Base-by-base conservation (phyloP, 2,113 vertebrate genomes). In the Hippocampus comes region DNA sequence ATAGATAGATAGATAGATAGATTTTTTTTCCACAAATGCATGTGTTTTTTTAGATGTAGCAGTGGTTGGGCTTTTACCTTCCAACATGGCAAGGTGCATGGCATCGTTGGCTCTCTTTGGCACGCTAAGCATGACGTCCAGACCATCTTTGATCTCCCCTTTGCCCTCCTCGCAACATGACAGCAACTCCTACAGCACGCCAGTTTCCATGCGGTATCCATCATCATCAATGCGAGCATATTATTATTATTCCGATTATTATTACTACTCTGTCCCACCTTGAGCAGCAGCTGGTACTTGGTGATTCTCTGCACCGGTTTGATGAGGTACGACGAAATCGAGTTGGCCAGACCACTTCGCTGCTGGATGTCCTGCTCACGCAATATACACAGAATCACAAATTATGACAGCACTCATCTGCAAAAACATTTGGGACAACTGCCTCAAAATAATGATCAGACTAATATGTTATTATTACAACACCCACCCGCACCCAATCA, bases 281-380 rank as follows among this genome's bases (percentile, higher is more conserved):
- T 99, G 60, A 99, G 94, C 41, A 99, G 91, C 25, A 99, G 95
- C 3, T 99, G 97, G 81, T 99, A 99, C 82, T 99, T 99, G 63
- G 97, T 99, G 92, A 99, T 99, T 88, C 97, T 95, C 91, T 99
- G 97, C 51, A 99, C 97, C 14, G 97, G 97, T 85, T 99, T 99
- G 85, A 99, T 99, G 86, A 99, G 95, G 86, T 98, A 98, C 79
- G 97, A 99, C 78, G 96, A 98, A 89, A 99, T 99, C 75, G 97
- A 98, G 89, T 99, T 99, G 65, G 94, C 94, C 87, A 99, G 92
- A 42, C 95, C 94, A 0, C 97, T 96, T 74, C 93, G 94, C 87
- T 99, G 96, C 86, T 99, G 97, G 64, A 99, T 98, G 87, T 98
- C 97, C 97, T 99, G 80, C 8, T 73, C 1, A 55, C 0, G 21